phyloP scores from a whole-genome alignment of 2,113 vertebrate genomes.

The Trichechus manatus region DNA sequence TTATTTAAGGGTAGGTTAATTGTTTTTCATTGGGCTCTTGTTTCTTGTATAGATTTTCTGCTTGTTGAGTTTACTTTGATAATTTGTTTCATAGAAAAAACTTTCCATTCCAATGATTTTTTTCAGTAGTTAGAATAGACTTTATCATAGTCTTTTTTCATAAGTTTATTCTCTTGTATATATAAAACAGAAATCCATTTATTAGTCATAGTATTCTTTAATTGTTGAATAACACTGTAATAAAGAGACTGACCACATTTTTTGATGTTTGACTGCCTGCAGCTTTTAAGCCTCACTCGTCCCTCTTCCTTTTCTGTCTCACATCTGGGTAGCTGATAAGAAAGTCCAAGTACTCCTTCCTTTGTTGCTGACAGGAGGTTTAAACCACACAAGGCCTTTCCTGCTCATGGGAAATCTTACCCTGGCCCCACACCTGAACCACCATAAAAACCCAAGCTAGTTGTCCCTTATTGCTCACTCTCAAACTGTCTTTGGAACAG shows the following conservation, averaged over 20 bases:
- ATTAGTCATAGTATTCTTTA: background rate
- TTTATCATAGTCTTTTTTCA: background rate
- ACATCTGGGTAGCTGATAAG: background rate
- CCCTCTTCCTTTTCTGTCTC: rapidly evolving
- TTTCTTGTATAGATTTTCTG: background rate
- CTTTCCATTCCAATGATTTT: background rate
- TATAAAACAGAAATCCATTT: background rate
- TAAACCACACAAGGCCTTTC: background rate
- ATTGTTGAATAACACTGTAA: background rate
- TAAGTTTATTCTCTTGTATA: background rate
- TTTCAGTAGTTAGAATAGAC: background rate
- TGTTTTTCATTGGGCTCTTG: background rate
- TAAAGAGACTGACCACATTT: background rate
- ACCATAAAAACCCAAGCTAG: background rate
- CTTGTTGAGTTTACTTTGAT: background rate
- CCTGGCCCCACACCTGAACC: background rate
- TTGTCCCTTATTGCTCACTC: background rate
- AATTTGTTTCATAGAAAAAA: background rate
- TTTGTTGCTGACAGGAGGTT: background rate
- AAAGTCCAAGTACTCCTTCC: rapidly evolving
- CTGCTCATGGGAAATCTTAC: background rate
- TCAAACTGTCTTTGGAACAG: background rate
- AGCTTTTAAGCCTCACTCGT: background rate
- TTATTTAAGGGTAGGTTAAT: background rate
- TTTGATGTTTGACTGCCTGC: background rate